Evolutionary conservation across 2,888 invertebrate genomes (phyloP).

Genomic region (Cerastoderma edule): DNA sequence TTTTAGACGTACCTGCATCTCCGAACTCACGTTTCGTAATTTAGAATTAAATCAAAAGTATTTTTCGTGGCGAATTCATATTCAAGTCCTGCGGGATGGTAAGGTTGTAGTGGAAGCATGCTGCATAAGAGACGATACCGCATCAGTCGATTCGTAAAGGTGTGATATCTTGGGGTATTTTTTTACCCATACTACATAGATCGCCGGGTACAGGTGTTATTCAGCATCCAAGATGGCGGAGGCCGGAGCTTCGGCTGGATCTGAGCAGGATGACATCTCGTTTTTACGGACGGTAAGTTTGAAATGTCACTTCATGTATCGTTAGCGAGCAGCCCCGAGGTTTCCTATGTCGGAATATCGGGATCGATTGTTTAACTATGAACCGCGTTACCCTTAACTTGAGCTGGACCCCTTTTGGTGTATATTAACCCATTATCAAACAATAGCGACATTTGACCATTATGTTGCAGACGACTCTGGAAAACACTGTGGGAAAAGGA

Average conservation of each 20-base stretch:
- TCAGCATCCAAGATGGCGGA: constrained; percentile 81
- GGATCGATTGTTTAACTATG: too few relatives aligned
- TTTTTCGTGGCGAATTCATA: not conserved
- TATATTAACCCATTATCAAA: too few relatives aligned
- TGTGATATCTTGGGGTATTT: constrained; percentile 19
- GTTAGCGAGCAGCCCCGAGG: too few relatives aligned
- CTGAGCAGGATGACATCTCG: constrained; percentile 99
- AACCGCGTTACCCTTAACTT: too few relatives aligned
- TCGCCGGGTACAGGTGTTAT: constrained; percentile 38
- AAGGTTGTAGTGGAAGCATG: not conserved
- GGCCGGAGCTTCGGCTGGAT: constrained; percentile 88
- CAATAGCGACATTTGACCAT: too few relatives aligned
- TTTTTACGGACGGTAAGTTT: constrained; percentile 97
- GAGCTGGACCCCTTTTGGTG: too few relatives aligned
- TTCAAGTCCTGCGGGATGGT: constrained; percentile 18
- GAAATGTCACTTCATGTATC: too few relatives aligned
- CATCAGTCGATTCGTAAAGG: constrained; percentile 24
- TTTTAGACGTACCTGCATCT: constrained; percentile 26
- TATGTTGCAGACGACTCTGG: too few relatives aligned
- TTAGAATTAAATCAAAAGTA: constrained; percentile 18
- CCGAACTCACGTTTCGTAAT: constrained; percentile 34
- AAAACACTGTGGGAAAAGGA: too few relatives aligned
- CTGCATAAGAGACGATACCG: constrained; percentile 13
- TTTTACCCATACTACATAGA: not conserved
- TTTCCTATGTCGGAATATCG: too few relatives aligned